These are phyloP conservation scores for Hydrozoanthus tunicans DNA, from an alignment of 64 coral and sea anemone genomes.

Conservation along the genomic window DNA sequence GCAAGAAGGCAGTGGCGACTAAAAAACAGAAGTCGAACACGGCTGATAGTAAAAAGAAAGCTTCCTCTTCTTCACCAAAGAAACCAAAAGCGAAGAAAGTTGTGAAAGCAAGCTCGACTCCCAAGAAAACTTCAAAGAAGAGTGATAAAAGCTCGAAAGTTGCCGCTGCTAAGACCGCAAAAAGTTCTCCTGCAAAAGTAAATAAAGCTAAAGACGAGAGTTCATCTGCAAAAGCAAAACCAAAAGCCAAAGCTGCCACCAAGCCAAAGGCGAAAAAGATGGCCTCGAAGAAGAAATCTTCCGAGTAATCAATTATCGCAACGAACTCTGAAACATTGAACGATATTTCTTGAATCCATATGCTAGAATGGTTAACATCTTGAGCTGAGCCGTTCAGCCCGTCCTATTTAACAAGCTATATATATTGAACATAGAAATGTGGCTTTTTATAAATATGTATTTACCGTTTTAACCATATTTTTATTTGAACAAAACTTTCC, in stretches of 20 bases:
- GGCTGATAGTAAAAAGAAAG: neutral
- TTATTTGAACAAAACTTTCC: too few relatives aligned
- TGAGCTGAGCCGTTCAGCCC: too few relatives aligned
- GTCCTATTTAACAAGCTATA: too few relatives aligned
- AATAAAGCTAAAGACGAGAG: conserved; percentile 57
- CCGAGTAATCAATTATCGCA: neutral
- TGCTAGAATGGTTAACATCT: too few relatives aligned
- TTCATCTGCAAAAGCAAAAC: conserved; percentile 56
- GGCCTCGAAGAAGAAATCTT: conserved; percentile 8
- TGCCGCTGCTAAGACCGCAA: neutral
- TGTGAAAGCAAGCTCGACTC: neutral
- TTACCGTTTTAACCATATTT: too few relatives aligned
- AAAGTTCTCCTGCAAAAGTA: conserved; percentile 29
- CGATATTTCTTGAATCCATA: neutral
- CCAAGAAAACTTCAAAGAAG: conserved; percentile 21
- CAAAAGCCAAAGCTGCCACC: conserved; percentile 67
- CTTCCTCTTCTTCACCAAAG: conserved; percentile 5
- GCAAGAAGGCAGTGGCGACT: neutral
- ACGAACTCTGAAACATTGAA: neutral
- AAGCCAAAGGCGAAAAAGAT: conserved; percentile 69
- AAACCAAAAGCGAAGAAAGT: conserved; percentile 38
- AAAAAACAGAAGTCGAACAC: conserved; percentile 18
- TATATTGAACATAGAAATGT: too few relatives aligned
- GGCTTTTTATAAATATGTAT: too few relatives aligned
- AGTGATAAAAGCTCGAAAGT: neutral